Base-by-base conservation (phyloP, 92 coral and sea anemone species). In the Virgularia gustaviana region DNA sequence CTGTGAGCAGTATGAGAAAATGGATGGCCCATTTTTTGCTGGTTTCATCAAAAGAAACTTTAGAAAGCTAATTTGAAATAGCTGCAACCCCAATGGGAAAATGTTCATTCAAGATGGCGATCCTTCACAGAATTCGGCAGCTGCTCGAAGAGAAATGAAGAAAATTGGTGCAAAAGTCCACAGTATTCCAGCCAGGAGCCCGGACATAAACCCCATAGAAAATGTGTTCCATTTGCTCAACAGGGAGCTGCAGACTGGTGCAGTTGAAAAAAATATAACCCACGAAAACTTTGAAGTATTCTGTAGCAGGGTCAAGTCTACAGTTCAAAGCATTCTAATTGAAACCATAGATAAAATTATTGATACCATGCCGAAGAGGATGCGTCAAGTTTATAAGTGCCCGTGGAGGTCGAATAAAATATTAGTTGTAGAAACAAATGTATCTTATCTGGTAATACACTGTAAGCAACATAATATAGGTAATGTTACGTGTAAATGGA, bases 101-200 rank as follows among this genome's bases (percentile, higher is more conserved):
- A 33, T 62, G 30, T 72, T 42, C 15, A 30, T 63, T 30, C 73
- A 75, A 33, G 73, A 75, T 13, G 60, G 80, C 29, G 73, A 75
- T 29, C 80, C 73, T 9, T 39, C 68, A 8, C 73, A 75, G 29
- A 73, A 73, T 57, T 39, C 45, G 8, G 45, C 45, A 8, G 45
- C 45, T 15, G 45, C 45, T 39, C 45, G 15, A 39, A 39, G 15
- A 15, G 45, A 39, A 39, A 39, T 39, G 45, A 39, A 39, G 15
- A 39, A 39, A 39, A 8, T 39, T 8, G 45, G 45, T 8, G 45
- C 15, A 39, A 8, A 39, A 39, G 45, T 39, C 8, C 45, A 39
- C 45, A 39, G 45, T 15, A 28, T 59, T 59, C 65, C 65, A 23
- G 18, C 65, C 2, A 28, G 65, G 41, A 59, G 65, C 33, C 65